Base-by-base conservation (phyloP, 2,113 vertebrate genomes). In the Chrysochloris asiatica region DNA sequence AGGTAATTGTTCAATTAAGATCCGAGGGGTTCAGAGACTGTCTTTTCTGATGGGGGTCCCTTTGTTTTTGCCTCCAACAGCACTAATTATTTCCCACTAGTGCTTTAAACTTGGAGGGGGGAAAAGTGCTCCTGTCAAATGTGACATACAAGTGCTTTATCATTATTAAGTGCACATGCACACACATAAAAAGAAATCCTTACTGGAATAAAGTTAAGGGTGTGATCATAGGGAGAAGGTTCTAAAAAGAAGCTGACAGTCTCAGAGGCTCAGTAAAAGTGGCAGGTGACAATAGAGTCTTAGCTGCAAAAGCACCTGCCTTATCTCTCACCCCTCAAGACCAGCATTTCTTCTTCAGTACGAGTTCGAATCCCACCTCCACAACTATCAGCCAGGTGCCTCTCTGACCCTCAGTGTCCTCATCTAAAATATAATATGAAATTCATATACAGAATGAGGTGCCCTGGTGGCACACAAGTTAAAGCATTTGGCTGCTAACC, bases 1-100 rank as follows among this genome's bases (percentile, higher is more conserved):
- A 94, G 94, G 92, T 82, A 93, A 95, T 86, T 93, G 95, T 96
- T 96, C 94, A 95, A 41, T 93, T 89, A 94, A 79, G 89, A 95
- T 19, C 89, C 21, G 4, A 80, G 89, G 86, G 93, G 75, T 83
- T 71, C 89, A 0, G 13, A 81, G 36, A 59, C 82, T 91, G 89
- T 93, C 95, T 93, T 89, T 86, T 69, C 83, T 94, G 96, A 93
- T 83, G 91, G 83, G n/a, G 30, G 61, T 28, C 88, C 84, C 88
- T 92, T 94, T 95, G 88, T 95, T 94, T 95, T 90, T 75, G 75
- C 69, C 65, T 36, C 83, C 12, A 24, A 63, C 50, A 26, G 47
- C 59, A 38, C 65, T 92, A 80, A 94, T 95, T 93, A 88, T 88
- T 96, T 91, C 89, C 94, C 88, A 82, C 76, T 79, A 43, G 94